A percentile compares a stretch with the other conserved stretches of the same genome.
Evolutionary conservation across 2,888 invertebrate species (phyloP).

Genomic region (Netelia virgata): DNA sequence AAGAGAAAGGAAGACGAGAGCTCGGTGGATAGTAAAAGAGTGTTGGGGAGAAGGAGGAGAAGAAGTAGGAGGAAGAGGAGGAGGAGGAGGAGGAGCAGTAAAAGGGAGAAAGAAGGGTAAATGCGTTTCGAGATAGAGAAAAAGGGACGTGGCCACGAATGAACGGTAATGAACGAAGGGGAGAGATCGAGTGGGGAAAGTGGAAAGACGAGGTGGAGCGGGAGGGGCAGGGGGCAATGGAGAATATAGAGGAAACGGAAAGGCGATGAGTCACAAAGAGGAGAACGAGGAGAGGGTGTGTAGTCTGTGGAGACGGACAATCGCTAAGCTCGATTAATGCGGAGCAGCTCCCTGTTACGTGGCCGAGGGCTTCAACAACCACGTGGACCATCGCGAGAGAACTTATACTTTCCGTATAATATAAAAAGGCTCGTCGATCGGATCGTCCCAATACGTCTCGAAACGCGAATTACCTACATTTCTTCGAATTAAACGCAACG

Average conservation of each 20-base stretch:
- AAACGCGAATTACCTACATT: too few species aligned
- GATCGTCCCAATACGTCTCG: too few species aligned
- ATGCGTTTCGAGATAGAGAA: slow-evolving; percentile 59
- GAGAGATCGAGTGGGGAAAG: slow-evolving; percentile 25
- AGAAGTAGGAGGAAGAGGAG: slow-evolving; percentile 7
- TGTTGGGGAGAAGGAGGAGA: slow-evolving; percentile 7
- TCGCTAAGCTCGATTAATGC: slow-evolving; percentile 77
- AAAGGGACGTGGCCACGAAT: slow-evolving; percentile 53
- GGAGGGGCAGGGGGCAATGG: neutral
- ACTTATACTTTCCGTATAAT: neutral
- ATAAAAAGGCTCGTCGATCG: neutral
- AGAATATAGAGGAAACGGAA: slow-evolving; percentile 60
- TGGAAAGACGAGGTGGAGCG: neutral
- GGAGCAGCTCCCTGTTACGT: slow-evolving; percentile 59
- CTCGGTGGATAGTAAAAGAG: slow-evolving; percentile 48
- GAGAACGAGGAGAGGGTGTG: slow-evolving; percentile 37
- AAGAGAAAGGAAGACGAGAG: slow-evolving; percentile 60
- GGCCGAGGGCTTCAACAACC: neutral
- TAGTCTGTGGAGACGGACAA: slow-evolving; percentile 67
- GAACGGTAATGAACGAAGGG: slow-evolving; percentile 73
- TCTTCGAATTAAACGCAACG: too few species aligned
- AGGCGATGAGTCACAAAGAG: slow-evolving; percentile 64
- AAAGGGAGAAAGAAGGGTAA: slow-evolving; percentile 43
- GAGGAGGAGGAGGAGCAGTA: slow-evolving; percentile 16
- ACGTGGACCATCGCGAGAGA: neutral